Conservation (phyloP, 2,797 vertebrate species). For the Gephyroberyx darwinii region DNA sequence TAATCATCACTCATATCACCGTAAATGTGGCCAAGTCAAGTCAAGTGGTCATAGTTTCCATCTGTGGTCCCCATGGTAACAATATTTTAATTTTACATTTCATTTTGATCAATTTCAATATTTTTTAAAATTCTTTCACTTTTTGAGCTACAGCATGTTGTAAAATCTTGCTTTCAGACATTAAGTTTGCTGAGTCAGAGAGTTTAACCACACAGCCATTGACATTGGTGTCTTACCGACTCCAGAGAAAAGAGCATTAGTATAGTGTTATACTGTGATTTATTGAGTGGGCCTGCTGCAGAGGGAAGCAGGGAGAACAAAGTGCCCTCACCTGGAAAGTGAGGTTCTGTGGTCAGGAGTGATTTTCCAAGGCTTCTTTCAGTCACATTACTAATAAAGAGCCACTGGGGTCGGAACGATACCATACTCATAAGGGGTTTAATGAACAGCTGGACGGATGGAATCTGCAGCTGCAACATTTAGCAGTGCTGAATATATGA, state of each 20-base stretch:
- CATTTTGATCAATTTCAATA: too few species aligned
- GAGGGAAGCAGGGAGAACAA: constrained; percentile 64
- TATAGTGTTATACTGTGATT: constrained; percentile 65
- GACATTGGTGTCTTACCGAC: constrained; percentile 56
- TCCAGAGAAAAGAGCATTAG: constrained; percentile 50
- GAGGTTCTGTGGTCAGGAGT: constrained; percentile 60
- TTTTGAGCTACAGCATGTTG: neutral
- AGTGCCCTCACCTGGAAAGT: constrained; percentile 75
- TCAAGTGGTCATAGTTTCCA: neutral
- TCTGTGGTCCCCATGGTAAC: neutral
- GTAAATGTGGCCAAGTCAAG: constrained; percentile 2
- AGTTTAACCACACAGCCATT: constrained; percentile 58
- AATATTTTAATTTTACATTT: neutral
- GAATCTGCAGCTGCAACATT: constrained; percentile 68
- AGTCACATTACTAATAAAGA: constrained; percentile 70
- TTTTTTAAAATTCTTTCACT: neutral
- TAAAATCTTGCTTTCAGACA: constrained; percentile 29
- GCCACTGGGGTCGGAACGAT: constrained; percentile 68
- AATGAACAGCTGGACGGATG: constrained; percentile 73
- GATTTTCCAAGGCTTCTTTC: constrained; percentile 58
- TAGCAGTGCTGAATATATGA: constrained; percentile 74
- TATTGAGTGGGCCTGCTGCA: constrained; percentile 71
- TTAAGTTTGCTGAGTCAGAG: constrained; percentile 68
- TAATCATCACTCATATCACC: constrained; percentile 42
- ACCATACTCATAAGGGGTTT: constrained; percentile 75